phyloP scores from a whole-genome alignment of 2,888 invertebrate genomes.

The Tipula vernalis region DNA sequence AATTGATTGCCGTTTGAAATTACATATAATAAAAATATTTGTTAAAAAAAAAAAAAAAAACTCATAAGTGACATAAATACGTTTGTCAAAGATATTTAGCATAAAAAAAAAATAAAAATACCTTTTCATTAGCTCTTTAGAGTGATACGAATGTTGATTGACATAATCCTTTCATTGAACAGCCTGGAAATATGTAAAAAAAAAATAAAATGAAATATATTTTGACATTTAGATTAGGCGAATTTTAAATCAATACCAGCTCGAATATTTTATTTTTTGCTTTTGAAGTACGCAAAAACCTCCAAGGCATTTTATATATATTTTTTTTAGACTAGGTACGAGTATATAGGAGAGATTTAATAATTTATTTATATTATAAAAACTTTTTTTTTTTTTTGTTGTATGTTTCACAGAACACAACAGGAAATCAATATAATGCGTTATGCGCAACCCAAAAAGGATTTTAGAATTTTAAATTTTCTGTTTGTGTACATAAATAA shows the following conservation, averaged over 20 bases:
- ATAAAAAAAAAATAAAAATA: background rate
- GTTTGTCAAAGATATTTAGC: background rate
- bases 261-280: background rate
- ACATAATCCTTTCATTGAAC: slow-evolving; percentile 4
- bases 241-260: background rate
- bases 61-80: background rate
- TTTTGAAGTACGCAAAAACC: background rate
- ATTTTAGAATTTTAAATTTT: background rate
- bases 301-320: background rate
- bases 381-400: background rate
- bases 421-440: background rate
- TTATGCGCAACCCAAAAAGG: background rate
- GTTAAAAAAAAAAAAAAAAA: background rate
- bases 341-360: background rate
- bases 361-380: background rate
- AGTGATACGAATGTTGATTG: background rate
- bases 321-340: background rate
- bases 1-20: background rate
- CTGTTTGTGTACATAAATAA: background rate
- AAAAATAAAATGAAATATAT: background rate
- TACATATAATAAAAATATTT: background rate
- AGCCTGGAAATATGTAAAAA: background rate
- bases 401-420: background rate
- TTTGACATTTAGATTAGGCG: background rate
- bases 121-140: slow-evolving; percentile 4